Conservation (phyloP, 1,140 invertebrate species). For the Harpegnathos saltator region DNA sequence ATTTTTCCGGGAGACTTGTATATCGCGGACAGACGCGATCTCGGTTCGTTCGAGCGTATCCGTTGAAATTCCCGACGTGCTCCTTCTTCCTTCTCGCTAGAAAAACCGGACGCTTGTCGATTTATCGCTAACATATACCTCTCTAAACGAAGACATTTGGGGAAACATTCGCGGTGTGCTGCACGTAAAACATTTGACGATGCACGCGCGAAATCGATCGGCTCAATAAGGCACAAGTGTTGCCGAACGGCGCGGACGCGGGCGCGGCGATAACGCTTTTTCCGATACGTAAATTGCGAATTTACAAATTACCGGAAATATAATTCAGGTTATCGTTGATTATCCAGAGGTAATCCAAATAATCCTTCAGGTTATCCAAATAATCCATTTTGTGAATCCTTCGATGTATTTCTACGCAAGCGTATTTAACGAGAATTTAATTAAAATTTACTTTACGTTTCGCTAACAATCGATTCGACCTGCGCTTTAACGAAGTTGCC, state of each 20-base stretch:
- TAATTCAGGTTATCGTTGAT: neutral
- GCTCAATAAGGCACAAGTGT: slow-evolving; percentile 26
- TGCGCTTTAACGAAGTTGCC: too few species aligned
- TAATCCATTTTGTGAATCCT: neutral
- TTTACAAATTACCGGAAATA: neutral
- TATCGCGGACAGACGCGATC: slow-evolving; percentile 39
- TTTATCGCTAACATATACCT: slow-evolving; percentile 56
- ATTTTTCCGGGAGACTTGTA: slow-evolving; percentile 47
- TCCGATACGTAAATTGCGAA: neutral
- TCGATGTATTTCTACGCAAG: too few species aligned
- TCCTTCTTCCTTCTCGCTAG: slow-evolving; percentile 36
- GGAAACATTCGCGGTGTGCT: slow-evolving; percentile 55
- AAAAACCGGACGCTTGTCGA: slow-evolving; percentile 59
- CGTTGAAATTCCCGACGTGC: slow-evolving; percentile 54
- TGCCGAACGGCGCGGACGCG: slow-evolving; percentile 1
- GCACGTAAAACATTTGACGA: slow-evolving; percentile 43
- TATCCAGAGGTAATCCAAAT: too few species aligned
- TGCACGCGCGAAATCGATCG: slow-evolving; percentile 22
- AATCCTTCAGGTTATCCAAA: neutral
- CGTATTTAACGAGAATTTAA: neutral
- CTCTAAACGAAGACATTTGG: slow-evolving; percentile 54
- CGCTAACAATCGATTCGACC: too few species aligned
- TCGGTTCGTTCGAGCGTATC: slow-evolving; percentile 52
- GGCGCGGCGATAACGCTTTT: too few species aligned
- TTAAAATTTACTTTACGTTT: too few species aligned